Evolutionary conservation across 2,797 vertebrate species (phyloP).

Genomic region (Bradypus variegatus): DNA sequence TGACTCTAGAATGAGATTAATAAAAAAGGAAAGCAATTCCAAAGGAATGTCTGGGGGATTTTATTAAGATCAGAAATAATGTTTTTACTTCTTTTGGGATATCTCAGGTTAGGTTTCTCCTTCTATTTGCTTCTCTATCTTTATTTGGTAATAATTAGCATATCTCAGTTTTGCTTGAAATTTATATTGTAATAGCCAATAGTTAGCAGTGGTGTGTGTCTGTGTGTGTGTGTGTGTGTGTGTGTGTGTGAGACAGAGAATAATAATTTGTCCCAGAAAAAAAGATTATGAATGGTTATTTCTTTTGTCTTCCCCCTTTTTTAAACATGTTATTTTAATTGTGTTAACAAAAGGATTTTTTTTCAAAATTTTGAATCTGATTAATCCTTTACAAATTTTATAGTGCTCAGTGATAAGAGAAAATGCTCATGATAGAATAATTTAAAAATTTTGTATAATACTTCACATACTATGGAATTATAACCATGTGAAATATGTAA

Average conservation of each 20-base stretch:
- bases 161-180: not conserved
- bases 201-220: not conserved
- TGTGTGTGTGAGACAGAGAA: no score
- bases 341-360: not conserved
- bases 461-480: not conserved
- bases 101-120: not conserved
- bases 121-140: not conserved
- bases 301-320: not conserved
- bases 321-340: not conserved
- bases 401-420: not conserved
- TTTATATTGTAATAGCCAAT: not conserved
- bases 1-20: not conserved
- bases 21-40: constrained; percentile 18
- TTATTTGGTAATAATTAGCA: not conserved
- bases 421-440: not conserved
- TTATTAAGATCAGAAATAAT: not conserved
- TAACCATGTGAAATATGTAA: not conserved
- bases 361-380: not conserved
- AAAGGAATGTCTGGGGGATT: not conserved
- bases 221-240: not conserved
- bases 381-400: not conserved
- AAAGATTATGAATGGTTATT: not conserved
- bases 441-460: not conserved
- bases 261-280: not conserved
- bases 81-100: not conserved